Evolutionary conservation across 2,888 invertebrate species (phyloP).

Genomic region (Amiota minor): DNA sequence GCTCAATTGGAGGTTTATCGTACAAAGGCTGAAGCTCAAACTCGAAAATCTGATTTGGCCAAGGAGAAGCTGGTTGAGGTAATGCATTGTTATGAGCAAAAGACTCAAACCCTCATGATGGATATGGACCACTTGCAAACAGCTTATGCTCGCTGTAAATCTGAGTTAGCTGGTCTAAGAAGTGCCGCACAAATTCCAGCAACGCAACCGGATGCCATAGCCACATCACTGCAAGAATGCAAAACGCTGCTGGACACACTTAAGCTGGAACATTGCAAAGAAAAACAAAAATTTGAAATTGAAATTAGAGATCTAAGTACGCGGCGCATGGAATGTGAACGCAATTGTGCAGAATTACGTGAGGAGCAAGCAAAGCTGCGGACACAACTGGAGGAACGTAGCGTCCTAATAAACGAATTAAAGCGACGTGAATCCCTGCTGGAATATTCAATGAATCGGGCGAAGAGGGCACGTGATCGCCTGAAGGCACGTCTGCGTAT

Average conservation of each 20-base stretch:
- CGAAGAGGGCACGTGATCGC: slow-evolving; percentile 69
- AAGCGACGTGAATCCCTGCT: slow-evolving; percentile 53
- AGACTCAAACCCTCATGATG: slow-evolving; percentile 75
- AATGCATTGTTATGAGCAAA: slow-evolving; percentile 82
- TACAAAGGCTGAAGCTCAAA: slow-evolving; percentile 72
- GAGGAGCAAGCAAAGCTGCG: slow-evolving; percentile 53
- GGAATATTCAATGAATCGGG: slow-evolving; percentile 61
- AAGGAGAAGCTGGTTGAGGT: slow-evolving; percentile 84
- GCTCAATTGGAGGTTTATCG: slow-evolving; percentile 71
- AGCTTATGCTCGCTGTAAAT: slow-evolving; percentile 70
- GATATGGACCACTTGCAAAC: slow-evolving; percentile 72
- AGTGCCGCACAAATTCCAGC: slow-evolving; percentile 51
- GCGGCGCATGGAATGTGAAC: slow-evolving; percentile 38
- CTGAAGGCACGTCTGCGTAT: slow-evolving; percentile 70
- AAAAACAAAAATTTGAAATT: slow-evolving; percentile 77
- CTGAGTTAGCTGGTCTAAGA: slow-evolving; percentile 66
- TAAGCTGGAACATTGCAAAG: slow-evolving; percentile 81
- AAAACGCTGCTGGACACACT: slow-evolving; percentile 84
- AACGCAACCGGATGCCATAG: slow-evolving; percentile 70
- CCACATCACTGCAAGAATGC: slow-evolving; percentile 82
- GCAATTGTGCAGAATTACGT: slow-evolving; percentile 37
- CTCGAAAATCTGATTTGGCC: slow-evolving; percentile 80
- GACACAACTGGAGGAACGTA: slow-evolving; percentile 52
- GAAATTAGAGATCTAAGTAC: slow-evolving; percentile 50
- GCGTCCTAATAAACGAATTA: slow-evolving; percentile 49